A percentile compares a stretch with the other conserved stretches of the same genome.
phyloP scores from a whole-genome alignment of 1,140 invertebrate genomes.

The Physella acuta region DNA sequence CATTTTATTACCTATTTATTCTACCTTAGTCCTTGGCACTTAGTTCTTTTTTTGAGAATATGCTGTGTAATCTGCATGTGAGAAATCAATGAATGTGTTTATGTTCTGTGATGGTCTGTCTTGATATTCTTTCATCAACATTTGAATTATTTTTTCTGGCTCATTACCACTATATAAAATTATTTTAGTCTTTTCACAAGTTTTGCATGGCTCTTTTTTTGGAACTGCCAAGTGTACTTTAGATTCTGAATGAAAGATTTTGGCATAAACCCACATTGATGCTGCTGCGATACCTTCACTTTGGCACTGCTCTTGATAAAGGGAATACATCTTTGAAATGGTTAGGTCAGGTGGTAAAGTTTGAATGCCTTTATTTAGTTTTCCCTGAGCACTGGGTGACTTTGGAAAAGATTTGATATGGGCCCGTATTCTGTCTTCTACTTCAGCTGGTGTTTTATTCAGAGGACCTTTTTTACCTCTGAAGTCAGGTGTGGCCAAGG shows the following conservation, averaged over 20 bases:
- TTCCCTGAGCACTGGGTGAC: neutral
- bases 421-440: slow-evolving; percentile 10
- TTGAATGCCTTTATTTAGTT: neutral
- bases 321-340: slow-evolving; percentile 18
- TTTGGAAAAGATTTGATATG: slow-evolving; percentile 18
- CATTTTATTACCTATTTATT: too few species aligned
- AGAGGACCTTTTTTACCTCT: slow-evolving; percentile 18
- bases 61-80: neutral
- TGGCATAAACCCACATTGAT: slow-evolving; percentile 21
- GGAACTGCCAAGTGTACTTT: neutral
- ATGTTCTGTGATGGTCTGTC: neutral
- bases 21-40: too few species aligned
- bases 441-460: slow-evolving; percentile 20
- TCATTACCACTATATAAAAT: slow-evolving; percentile 11
- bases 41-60: neutral
- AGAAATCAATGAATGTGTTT: neutral
- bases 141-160: slow-evolving; percentile 17
- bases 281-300: neutral
- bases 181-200: slow-evolving; percentile 6
- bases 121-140: slow-evolving; percentile 10
- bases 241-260: slow-evolving; percentile 15
- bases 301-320: slow-evolving; percentile 16
- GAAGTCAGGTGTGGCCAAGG: slow-evolving; percentile 13
- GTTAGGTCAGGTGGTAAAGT: slow-evolving; percentile 1
- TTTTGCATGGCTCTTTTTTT: slow-evolving; percentile 9